Evolutionary conservation across 2,113 vertebrate species (phyloP), one percentile per base, ranked within the genome.

Genomic region (Ochotona princeps): DNA sequence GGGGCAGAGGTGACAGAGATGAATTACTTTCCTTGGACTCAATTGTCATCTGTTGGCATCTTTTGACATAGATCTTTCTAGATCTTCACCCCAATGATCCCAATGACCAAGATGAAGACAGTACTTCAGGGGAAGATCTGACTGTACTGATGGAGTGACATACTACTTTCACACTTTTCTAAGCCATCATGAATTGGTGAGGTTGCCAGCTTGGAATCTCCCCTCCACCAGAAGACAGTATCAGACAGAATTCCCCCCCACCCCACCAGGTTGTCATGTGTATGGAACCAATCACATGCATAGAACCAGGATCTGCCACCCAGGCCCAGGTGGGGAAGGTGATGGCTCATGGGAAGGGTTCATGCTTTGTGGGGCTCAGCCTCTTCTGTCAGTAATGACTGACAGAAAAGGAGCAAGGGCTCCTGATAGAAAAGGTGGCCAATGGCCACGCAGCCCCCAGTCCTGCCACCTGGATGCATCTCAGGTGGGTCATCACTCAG

Each of bases 1-100:
- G 4, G 10, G 8, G 5, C 0, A 0, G 12, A 2, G 13, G 26
- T 30, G 83, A 60, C 10, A 82, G 6, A 14, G 32, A 21, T 3
- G 15, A 47, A 67, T 83, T 17, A 8, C 11, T n/a, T 28, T 73
- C 60, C 18, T 57, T 79, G 28, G 86, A 72, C 23, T 14, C 69
- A 25, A 73, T 12, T 30, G 23, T 67, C 38, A 32, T 57, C 47
- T 32, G 32, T 83, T 28, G 79, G 74, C 25, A 75, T 38, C 28
- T 54, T 47, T 63, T 35, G 23, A 5, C n/a, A 44, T 7, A 65
- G 61, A 65, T 35, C 83, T 32, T 87, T 90, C 44, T 84, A 66
- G 87, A 83, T 38, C 30, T n/a, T 92, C 1, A 15, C 72, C 44
- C 38, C 57, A 85, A 20, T 30, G 60, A 67, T 23, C 44, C 38